Conservation (phyloP, 2,797 vertebrate genomes). For the Alauda arvensis region DNA sequence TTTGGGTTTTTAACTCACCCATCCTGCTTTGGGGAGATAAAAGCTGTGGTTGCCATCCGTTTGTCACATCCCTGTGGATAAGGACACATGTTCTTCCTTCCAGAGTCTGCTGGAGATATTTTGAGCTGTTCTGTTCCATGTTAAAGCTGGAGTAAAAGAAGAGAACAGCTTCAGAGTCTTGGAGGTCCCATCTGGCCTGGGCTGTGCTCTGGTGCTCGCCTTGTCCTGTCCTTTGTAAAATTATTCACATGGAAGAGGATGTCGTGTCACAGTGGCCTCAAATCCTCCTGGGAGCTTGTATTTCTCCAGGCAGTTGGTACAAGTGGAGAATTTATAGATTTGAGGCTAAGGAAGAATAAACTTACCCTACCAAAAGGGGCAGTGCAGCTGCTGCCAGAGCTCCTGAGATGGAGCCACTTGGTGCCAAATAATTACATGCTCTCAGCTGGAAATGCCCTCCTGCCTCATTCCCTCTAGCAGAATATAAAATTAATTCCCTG, state of each 20-base stretch:
- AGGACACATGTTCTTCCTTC: not conserved
- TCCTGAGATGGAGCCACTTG: not conserved
- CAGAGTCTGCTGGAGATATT: not conserved
- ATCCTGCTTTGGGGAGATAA: not conserved
- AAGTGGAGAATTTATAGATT: not conserved
- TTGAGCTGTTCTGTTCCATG: not conserved
- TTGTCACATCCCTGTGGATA: not conserved
- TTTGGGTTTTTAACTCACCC: not conserved
- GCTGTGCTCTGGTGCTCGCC: not conserved
- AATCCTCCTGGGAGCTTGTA: fast-evolving
- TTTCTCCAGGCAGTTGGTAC: not conserved
- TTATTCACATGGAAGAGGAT: not conserved
- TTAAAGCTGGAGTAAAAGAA: not conserved
- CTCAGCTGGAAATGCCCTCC: slow-evolving; percentile 8
- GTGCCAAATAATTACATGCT: slow-evolving; percentile 18
- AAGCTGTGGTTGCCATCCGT: not conserved
- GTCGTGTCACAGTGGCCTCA: fast-evolving
- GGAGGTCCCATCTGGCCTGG: not conserved
- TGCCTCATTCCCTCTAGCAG: slow-evolving; percentile 16
- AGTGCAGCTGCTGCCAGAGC: not conserved
- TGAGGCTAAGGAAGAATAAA: not conserved
- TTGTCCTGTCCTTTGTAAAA: not conserved
- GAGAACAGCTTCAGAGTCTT: not conserved
- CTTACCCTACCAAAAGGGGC: not conserved
- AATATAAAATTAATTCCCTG: slow-evolving; percentile 28